Conservation (phyloP, 2,797 vertebrate genomes). For the Amniataba percoides region DNA sequence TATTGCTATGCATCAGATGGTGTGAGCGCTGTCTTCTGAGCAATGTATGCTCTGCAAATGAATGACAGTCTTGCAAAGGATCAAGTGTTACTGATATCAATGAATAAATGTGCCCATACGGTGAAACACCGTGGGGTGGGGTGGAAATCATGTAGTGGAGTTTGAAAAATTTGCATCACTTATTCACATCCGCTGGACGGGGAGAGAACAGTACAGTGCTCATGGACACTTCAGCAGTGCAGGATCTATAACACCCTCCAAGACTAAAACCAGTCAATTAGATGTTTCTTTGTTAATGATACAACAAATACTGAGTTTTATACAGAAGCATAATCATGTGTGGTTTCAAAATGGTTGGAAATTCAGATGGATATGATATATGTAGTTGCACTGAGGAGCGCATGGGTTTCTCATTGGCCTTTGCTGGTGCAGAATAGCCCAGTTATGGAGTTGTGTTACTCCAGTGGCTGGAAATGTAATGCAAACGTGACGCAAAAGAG, state of each 20-base stretch:
- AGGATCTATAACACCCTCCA: not conserved
- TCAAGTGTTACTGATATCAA: not conserved
- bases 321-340: conserved; percentile 2
- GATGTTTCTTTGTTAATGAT: conserved; percentile 14
- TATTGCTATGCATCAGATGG: not conserved
- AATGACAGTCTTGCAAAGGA: conserved; percentile 1
- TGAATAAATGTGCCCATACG: not conserved
- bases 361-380: conserved; percentile 22
- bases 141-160: not conserved
- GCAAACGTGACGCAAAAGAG: conserved; percentile 84
- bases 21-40: not conserved
- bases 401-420: conserved; percentile 72
- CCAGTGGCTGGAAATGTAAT: conserved; percentile 81
- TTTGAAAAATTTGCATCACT: not conserved
- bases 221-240: not conserved
- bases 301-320: conserved; percentile 11
- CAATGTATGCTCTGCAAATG: not conserved
- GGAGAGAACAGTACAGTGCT: not conserved
- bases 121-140: not conserved
- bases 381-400: conserved; percentile 42
- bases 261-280: not conserved
- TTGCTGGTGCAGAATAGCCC: conserved; percentile 56
- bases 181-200: not conserved
- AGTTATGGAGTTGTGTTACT: conserved; percentile 74
- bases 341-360: conserved; percentile 14